Conservation (phyloP, 2,113 vertebrate species). For the Lophotis ruficrista region DNA sequence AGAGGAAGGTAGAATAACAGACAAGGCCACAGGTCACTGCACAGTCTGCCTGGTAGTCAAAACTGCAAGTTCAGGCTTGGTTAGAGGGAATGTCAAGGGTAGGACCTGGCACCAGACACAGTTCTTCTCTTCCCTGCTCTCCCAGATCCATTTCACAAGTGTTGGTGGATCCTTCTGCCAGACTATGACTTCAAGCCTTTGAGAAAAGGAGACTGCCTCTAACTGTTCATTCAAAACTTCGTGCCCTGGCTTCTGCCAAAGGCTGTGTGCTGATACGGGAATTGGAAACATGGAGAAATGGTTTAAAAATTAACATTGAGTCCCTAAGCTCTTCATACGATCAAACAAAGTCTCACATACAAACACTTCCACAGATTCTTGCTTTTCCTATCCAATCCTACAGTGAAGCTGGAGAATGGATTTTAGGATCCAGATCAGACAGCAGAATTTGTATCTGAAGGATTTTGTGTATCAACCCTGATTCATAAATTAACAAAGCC, state of each 20-base stretch:
- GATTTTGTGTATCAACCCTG: not conserved
- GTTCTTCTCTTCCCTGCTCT: not conserved
- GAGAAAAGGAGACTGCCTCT: not conserved
- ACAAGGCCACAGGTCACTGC: not conserved
- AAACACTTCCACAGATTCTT: not conserved
- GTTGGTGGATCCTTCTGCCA: not conserved
- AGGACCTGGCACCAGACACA: not conserved
- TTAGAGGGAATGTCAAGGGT: not conserved
- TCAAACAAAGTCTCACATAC: not conserved
- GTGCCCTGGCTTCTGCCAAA: not conserved
- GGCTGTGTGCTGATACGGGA: not conserved
- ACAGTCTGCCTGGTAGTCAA: not conserved
- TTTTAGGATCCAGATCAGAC: not conserved
- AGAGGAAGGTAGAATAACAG: not conserved
- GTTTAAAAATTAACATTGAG: not conserved
- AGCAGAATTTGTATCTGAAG: not conserved
- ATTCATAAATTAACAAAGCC: not conserved
- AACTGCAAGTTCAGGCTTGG: not conserved
- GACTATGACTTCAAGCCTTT: not conserved
- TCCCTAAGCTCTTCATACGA: not conserved
- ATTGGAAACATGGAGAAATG: not conserved
- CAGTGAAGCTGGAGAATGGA: not conserved
- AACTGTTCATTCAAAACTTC: not conserved
- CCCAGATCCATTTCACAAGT: not conserved
- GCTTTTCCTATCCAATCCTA: not conserved